Conservation (phyloP, 2,888 invertebrate species). For the Lasioglossum lativentre region DNA sequence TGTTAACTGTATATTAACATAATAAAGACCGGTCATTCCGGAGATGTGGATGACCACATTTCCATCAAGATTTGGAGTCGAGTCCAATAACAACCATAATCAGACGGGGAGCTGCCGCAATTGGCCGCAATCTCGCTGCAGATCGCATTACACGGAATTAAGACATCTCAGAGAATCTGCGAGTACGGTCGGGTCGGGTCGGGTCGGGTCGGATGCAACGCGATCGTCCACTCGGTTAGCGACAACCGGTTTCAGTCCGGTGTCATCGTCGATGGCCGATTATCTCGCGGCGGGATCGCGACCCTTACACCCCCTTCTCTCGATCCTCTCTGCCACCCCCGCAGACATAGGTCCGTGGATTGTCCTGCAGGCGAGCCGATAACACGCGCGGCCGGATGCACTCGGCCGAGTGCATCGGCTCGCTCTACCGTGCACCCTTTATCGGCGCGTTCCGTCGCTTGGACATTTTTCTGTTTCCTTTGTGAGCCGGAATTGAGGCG, state of each 20-base stretch:
- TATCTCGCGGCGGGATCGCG: conserved; percentile 43
- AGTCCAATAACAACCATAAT: neutral
- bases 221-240: conserved; percentile 44
- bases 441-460: conserved; percentile 39
- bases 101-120: neutral
- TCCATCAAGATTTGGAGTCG: conserved; percentile 16
- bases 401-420: conserved; percentile 21
- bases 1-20: too few species aligned
- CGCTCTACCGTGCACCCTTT: conserved; percentile 41
- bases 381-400: conserved; percentile 42
- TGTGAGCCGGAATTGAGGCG: conserved; percentile 43
- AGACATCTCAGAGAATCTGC: conserved; percentile 31
- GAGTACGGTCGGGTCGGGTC: neutral
- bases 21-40: conserved; percentile 21
- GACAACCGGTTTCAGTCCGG: conserved; percentile 43
- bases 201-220: neutral
- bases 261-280: conserved; percentile 51
- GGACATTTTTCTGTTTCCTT: conserved; percentile 58
- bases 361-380: conserved; percentile 47
- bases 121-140: conserved; percentile 27
- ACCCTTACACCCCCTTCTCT: neutral
- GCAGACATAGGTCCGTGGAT: conserved; percentile 8
- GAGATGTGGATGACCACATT: neutral
- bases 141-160: conserved; percentile 60
- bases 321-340: neutral